Evolutionary conservation across 2,797 vertebrate species (phyloP).

Genomic region (Siniperca scherzeri): DNA sequence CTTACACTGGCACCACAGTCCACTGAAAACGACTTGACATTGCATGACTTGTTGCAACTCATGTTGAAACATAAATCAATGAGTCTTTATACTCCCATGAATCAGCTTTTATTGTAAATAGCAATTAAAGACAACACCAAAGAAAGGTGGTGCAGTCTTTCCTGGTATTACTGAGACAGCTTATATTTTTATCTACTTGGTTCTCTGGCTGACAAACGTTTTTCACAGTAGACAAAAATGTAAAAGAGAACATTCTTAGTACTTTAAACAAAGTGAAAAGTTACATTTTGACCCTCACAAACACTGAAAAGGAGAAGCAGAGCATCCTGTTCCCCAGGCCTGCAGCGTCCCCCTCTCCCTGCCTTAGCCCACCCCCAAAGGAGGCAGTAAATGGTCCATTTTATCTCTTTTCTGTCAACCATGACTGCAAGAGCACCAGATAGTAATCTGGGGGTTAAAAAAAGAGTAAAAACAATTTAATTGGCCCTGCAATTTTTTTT

Average conservation of each 20-base stretch:
- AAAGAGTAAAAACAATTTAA: conserved; percentile 84
- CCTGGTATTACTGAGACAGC: not conserved
- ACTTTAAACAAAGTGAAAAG: not conserved
- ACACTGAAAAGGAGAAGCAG: conserved; percentile 25
- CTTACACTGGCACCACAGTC: conserved; percentile 34
- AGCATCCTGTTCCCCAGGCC: conserved; percentile 41
- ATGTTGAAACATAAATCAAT: conserved; percentile 59
- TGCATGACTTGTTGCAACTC: conserved; percentile 52
- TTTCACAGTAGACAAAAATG: not conserved
- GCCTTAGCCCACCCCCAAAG: conserved; percentile 70
- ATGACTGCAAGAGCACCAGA: conserved; percentile 81
- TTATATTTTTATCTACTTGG: not conserved
- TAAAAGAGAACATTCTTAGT: not conserved
- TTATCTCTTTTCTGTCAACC: conserved; percentile 85
- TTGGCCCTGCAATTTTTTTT: conserved; percentile 81
- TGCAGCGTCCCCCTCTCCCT: conserved; percentile 37
- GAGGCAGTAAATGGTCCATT: conserved; percentile 83
- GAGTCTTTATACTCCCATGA: conserved; percentile 11
- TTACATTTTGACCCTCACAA: conserved; percentile 5
- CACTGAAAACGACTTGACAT: conserved; percentile 49
- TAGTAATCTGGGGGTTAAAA: conserved; percentile 71
- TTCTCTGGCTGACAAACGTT: not conserved
- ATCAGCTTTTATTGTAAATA: conserved; percentile 35
- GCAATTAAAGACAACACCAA: conserved; percentile 45
- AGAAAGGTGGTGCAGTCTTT: conserved; percentile 19